Evolutionary conservation across 2,888 invertebrate genomes (phyloP).

Genomic region (Drosophila glabriapex): DNA sequence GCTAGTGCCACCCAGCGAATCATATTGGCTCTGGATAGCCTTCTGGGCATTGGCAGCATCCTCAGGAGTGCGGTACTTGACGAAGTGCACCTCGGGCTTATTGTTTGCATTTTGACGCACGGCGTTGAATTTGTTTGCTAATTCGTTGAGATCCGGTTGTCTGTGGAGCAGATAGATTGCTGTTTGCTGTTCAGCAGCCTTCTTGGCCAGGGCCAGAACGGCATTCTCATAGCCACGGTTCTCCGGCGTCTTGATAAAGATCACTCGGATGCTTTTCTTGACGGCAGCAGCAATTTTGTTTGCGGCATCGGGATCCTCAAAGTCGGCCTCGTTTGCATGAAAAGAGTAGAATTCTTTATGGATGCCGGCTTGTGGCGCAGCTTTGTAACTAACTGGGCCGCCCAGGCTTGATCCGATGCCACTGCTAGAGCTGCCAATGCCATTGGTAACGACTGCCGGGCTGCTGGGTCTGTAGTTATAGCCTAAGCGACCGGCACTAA

Average conservation of each 20-base stretch:
- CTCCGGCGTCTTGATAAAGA: constrained; percentile 80
- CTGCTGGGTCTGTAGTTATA: constrained; percentile 64
- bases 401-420: constrained; percentile 28
- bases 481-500: constrained; percentile 62
- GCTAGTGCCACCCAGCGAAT: constrained; percentile 67
- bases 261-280: constrained; percentile 75
- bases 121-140: constrained; percentile 76
- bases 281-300: constrained; percentile 62
- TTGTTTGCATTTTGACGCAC: constrained; percentile 64
- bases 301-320: constrained; percentile 64
- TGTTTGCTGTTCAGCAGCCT: constrained; percentile 78
- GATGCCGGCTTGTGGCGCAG: constrained; percentile 60
- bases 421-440: constrained; percentile 15
- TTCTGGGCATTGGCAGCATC: constrained; percentile 78
- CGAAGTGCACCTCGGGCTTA: constrained; percentile 78
- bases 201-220: constrained; percentile 75
- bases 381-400: constrained; percentile 58
- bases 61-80: constrained; percentile 79
- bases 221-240: constrained; percentile 78
- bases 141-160: constrained; percentile 71
- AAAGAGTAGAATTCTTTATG: constrained; percentile 77
- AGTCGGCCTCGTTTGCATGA: constrained; percentile 74
- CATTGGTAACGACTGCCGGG: constrained; percentile 20
- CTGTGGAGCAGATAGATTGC: constrained; percentile 80
- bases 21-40: constrained; percentile 78